Evolutionary conservation across 2,888 invertebrate species (phyloP), one percentile per base, ranked within the genome.

Genomic region (Xestobium rufovillosum): DNA sequence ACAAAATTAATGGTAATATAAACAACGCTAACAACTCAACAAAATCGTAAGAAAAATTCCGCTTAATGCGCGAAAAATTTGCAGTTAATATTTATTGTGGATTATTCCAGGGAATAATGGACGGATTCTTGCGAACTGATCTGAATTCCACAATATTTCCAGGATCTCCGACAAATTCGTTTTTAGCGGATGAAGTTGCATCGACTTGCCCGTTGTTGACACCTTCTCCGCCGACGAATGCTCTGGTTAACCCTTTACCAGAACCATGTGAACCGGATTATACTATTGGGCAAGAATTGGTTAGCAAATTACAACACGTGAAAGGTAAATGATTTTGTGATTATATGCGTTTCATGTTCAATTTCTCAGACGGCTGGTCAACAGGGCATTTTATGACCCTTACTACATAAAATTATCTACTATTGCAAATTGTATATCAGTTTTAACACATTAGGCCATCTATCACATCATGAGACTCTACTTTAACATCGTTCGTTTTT

Each of bases 181-280:
- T 61, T 45, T 47, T 64, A 26, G 58, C 63, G 3, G 66, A 66
- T 36, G 67, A 67, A 38, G 60, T 63, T 3, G 63, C 64, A 3
- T 66, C 67, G 9, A 65, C 63, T 19, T 67, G 67, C 43, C 66
- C 67, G 3, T 42, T 67, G 38, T 60, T 67, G 31, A 66, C 66
- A 11, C 67, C 67, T 1, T 67, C 67, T 8, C 67, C 67, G 1
- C 66, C 67, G 0, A 66, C 67, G 15, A 67, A 66, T 43, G 66
- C 61, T 41, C 44, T 66, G 31, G 59, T 67, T 6, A 60, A 67
- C 44, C 57, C 65, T 3, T 36, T 55, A 15, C 58, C 60, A 3
- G 65, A 61, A 42, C 47, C 53, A 1, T 47, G 48, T 12, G 59
- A 61, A 36, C 42, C 57, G 4, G 56, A 53, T 40, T 64, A 55